These are phyloP conservation scores for Mormyrus hasselquistii DNA, from an alignment of 2,797 vertebrate genomes.

Conservation along the genomic window DNA sequence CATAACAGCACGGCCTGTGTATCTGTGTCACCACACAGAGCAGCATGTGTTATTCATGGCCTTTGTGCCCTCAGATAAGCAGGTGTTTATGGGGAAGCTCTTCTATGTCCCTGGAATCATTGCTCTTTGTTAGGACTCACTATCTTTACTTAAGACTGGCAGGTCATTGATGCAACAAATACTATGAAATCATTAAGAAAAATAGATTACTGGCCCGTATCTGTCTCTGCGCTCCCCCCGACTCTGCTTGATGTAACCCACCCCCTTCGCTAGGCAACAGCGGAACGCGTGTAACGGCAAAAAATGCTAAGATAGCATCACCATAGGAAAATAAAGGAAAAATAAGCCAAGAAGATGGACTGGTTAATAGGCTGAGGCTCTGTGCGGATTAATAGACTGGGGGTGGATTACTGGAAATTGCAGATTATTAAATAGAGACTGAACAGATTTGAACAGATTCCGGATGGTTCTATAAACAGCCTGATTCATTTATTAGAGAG, in stretches of 20 bases:
- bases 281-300: neutral
- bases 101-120: neutral
- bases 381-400: neutral
- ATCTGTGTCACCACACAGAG: neutral
- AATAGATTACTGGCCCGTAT: neutral
- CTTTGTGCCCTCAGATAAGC: neutral
- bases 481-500: neutral
- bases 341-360: neutral
- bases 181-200: neutral
- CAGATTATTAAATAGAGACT: neutral
- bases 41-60: neutral
- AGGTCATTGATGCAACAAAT: neutral
- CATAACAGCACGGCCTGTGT: neutral
- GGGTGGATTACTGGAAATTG: neutral
- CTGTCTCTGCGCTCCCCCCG: too few relatives aligned
- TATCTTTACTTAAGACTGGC: neutral
- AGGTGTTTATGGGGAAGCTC: neutral
- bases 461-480: neutral
- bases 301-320: neutral
- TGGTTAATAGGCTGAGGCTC: neutral
- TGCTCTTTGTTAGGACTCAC: neutral
- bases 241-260: neutral
- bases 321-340: neutral
- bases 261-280: neutral
- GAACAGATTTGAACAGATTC: neutral